Evolutionary conservation across 2,888 invertebrate genomes (phyloP), one percentile per base, ranked within the genome.

Genomic region (Acronicta psi): DNA sequence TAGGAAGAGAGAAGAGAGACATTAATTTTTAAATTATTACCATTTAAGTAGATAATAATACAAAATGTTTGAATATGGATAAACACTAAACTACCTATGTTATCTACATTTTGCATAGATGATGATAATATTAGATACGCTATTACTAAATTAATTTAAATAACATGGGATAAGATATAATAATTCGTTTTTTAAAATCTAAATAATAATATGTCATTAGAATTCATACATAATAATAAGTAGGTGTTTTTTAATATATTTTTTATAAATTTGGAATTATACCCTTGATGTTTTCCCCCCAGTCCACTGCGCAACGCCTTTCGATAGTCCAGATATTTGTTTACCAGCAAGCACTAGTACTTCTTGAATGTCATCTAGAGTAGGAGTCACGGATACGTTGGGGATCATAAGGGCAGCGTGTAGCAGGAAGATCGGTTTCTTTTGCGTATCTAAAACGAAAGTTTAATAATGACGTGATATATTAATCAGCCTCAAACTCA

Each of bases 221-320:
- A n/a, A n/a, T n/a, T n/a, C n/a, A n/a, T n/a, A n/a, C n/a, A n/a
- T n/a, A n/a, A n/a, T n/a, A n/a, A n/a, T n/a, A n/a, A n/a, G n/a
- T n/a, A n/a, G n/a, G n/a, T n/a, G n/a, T n/a, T n/a, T n/a, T n/a
- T n/a, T n/a, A n/a, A n/a, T n/a, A n/a, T n/a, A n/a, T n/a, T n/a
- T n/a, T n/a, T n/a, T n/a, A n/a, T n/a, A n/a, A n/a, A 31, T 31
- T 31, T 31, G 11, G 49, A 34, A 25, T 23, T 62, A 70, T 88
- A 93, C 93, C 91, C 91, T 85, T 3, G 88, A 84, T 1, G 90
- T 90, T 81, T 95, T 95, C 43, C 97, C 97, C 45, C 97, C 97
- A 6, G 96, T 96, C 99, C 99, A 99, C 83, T 98, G 98, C 0
- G 97, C 97, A 18, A 99, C 98, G 25, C 98, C 98, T 88, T 98